Conservation (phyloP, 2,888 invertebrate genomes). For the Dascillus cervinus region DNA sequence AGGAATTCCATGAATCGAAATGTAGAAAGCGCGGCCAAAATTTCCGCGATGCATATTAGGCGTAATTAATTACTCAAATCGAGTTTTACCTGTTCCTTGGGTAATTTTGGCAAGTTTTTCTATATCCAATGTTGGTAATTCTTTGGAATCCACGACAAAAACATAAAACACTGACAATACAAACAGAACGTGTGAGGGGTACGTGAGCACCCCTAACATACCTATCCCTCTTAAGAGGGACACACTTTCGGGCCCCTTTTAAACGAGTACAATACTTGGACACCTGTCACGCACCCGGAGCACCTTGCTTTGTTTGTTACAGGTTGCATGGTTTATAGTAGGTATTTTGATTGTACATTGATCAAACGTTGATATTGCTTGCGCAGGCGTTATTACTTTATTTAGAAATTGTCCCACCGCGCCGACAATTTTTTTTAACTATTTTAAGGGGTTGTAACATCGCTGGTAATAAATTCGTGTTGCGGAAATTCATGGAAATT, state of each 20-base stretch:
- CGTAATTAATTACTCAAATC: neutral
- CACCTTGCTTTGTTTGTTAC: conserved; percentile 11
- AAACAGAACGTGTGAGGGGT: conserved; percentile 6
- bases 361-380: conserved; percentile 30
- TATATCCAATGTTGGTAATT: conserved; percentile 25
- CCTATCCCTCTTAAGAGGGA: conserved; percentile 13
- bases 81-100: conserved; percentile 26
- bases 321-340: conserved; percentile 17
- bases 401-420: conserved; percentile 1
- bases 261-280: conserved; percentile 6
- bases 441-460: too few relatives aligned
- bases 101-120: conserved; percentile 24
- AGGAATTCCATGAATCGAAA: neutral
- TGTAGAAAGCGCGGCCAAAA: neutral
- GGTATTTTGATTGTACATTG: conserved; percentile 25
- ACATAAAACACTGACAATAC: conserved; percentile 5
- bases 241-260: conserved; percentile 6
- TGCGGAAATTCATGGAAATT: too few relatives aligned
- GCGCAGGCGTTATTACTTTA: conserved; percentile 26
- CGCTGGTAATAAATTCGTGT: too few relatives aligned
- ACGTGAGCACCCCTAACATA: conserved; percentile 15
- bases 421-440: neutral
- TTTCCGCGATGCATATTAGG: neutral
- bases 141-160: conserved; percentile 13
- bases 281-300: conserved; percentile 16